These are phyloP conservation scores for Nomada flava DNA, from an alignment of 2,888 invertebrate genomes.

Conservation along the genomic window DNA sequence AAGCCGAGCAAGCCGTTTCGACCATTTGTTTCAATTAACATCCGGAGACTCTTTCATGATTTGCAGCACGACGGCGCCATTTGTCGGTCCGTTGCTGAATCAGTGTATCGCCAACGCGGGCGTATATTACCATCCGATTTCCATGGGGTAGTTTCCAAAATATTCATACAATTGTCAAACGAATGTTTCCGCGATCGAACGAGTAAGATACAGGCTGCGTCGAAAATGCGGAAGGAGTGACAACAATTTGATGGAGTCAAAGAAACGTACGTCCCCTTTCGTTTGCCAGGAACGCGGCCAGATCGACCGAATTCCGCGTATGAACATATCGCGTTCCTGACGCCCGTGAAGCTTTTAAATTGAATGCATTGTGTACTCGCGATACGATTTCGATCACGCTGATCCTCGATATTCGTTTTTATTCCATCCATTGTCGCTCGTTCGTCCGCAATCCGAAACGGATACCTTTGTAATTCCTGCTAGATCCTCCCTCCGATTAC, in stretches of 20 bases:
- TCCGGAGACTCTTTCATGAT: constrained; percentile 54
- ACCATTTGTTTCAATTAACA: constrained; percentile 68
- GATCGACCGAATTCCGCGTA: not conserved
- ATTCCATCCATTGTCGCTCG: constrained; percentile 7
- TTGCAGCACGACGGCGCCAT: constrained; percentile 56
- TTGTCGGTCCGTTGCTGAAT: constrained; percentile 35
- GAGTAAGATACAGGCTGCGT: not conserved
- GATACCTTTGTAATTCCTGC: constrained; percentile 13
- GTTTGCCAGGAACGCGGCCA: not conserved
- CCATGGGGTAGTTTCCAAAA: constrained; percentile 3
- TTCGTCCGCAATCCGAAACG: not conserved
- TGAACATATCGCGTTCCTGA: constrained; percentile 13
- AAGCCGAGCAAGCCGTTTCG: constrained; percentile 32
- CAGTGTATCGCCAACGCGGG: not conserved
- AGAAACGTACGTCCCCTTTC: not conserved
- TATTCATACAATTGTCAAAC: not conserved
- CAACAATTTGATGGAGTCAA: not conserved
- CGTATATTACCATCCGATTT: constrained; percentile 3
- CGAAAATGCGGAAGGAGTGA: not conserved
- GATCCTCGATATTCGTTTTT: constrained; percentile 23
- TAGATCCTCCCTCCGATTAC: not conserved
- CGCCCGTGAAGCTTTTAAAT: constrained; percentile 30
- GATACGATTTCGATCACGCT: not conserved
- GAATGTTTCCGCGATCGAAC: not conserved
- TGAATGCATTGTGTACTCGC: constrained; percentile 10